Percentiles rank a stretch among this genome's conserved stretches.
phyloP scores from a whole-genome alignment of 2,888 invertebrate genomes.

The Diaperis boleti region DNA sequence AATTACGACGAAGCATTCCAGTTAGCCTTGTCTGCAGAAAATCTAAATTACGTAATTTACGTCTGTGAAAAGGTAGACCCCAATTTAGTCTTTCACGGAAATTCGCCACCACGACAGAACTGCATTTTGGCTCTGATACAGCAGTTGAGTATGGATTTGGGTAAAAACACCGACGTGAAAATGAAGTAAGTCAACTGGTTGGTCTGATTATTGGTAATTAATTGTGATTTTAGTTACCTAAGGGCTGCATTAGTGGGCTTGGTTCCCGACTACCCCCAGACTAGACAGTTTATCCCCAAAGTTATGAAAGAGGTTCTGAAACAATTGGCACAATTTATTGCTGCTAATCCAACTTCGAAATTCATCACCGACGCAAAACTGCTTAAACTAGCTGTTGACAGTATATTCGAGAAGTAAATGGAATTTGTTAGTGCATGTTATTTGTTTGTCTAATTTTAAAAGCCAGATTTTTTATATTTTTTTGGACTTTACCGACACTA shows the following conservation, averaged over 20 bases:
- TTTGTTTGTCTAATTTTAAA: constrained; percentile 7
- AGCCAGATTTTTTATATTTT: neutral
- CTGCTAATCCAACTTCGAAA: constrained; percentile 75
- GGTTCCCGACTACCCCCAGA: constrained; percentile 81
- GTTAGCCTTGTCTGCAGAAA: constrained; percentile 88
- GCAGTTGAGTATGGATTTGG: constrained; percentile 91
- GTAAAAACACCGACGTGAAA: constrained; percentile 85
- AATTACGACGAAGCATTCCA: constrained; percentile 91
- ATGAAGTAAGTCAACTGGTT: constrained; percentile 73
- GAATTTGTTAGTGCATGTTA: constrained; percentile 5
- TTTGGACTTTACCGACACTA: constrained; percentile 5
- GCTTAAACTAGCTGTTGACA: constrained; percentile 75
- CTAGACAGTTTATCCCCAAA: constrained; percentile 84
- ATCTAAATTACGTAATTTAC: constrained; percentile 86
- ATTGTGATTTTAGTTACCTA: constrained; percentile 76
- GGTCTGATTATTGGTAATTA: constrained; percentile 7
- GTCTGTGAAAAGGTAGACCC: constrained; percentile 90
- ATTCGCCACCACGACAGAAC: constrained; percentile 85
- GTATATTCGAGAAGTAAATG: constrained; percentile 49
- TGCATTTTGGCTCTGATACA: constrained; percentile 94
- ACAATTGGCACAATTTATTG: constrained; percentile 79
- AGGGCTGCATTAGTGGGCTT: constrained; percentile 89
- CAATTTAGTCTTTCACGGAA: constrained; percentile 78
- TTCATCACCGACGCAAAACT: constrained; percentile 76
- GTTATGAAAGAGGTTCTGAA: constrained; percentile 82